Evolutionary conservation across 2,113 vertebrate genomes (phyloP), one percentile per base, ranked within the genome.

Genomic region (Pygathrix nemaeus): DNA sequence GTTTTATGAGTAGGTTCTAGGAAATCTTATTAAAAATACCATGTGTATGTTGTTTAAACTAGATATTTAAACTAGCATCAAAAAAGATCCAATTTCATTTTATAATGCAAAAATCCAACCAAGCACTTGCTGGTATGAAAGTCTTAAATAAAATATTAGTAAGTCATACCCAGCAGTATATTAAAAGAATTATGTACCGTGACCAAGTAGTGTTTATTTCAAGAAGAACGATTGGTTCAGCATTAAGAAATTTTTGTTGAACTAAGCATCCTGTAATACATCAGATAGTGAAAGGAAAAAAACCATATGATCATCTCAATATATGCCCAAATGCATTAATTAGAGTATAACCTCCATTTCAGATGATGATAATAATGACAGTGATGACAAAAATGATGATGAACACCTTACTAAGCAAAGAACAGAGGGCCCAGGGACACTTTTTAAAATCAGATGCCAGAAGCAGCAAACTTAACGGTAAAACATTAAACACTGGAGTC

Each of bases 21-120:
- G 73, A 92, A 96, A 94, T 83, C 75, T 94, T 92, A 87, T 70
- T 90, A n/a, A 76, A 95, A 97, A 90, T 87, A 84, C 14, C 50
- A 84, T 50, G 90, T 96, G 75, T 68, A 12, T 95, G 48, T 88
- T 91, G 85, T 57, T 95, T 96, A 95, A 82, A 57, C 78, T 72
- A 79, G 78, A 45, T 61, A 70, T 52, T 92, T 88, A 45, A 93
- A 89, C 57, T 85, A 61, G n/a, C 30, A 32, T 48, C 48, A 52
- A 64, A 81, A 97, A 96, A 92, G 43, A 88, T 85, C n/a, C 72
- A 76, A 88, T 92, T 96, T 93, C 32, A 80, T 76, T 91, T 91
- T 95, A 32, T 88, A 89, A 82, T 70, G 40, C 32, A 21, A n/a
- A 96, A 80, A 61, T 84, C 55, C 70, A 93, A 43, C 17, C 55